Conservation (phyloP, 30 jellyfish, hydroid and myxozoan genomes). For the Clytia hemisphaerica region DNA sequence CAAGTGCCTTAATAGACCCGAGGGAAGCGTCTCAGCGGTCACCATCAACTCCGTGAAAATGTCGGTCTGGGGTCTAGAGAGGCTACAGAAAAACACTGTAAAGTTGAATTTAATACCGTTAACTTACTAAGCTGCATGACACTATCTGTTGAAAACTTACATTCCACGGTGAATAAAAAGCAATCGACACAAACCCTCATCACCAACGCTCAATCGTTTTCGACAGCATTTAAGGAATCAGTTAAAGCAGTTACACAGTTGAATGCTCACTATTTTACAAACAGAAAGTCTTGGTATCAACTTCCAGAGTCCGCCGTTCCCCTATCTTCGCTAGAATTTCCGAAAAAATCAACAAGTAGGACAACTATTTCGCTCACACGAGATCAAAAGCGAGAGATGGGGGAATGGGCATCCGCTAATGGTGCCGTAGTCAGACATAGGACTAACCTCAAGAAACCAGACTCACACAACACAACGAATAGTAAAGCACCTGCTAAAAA, state of each 20-base stretch:
- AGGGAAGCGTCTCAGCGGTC: too few species aligned
- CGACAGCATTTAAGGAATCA: constrained; percentile 24
- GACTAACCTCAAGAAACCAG: too few species aligned
- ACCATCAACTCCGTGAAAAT: constrained; percentile 19
- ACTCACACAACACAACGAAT: too few species aligned
- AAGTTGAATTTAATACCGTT: constrained; percentile 10
- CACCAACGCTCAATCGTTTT: constrained; percentile 14
- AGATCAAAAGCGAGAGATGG: too few species aligned
- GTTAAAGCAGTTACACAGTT: constrained; percentile 10
- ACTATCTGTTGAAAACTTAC: constrained; percentile 24
- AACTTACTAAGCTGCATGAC: constrained; percentile 29
- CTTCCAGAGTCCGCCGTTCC: constrained; percentile 6
- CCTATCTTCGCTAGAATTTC: too few species aligned
- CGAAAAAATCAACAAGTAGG: too few species aligned
- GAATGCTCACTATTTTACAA: constrained; percentile 19
- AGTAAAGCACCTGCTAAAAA: too few species aligned
- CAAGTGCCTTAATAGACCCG: too few species aligned
- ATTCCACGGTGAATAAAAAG: constrained; percentile 12
- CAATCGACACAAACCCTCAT: constrained; percentile 2
- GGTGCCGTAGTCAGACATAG: too few species aligned
- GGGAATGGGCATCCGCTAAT: too few species aligned
- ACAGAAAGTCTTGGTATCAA: constrained; percentile 14
- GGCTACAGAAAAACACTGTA: not conserved
- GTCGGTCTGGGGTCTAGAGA: constrained; percentile 22
- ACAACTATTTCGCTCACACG: too few species aligned